Evolutionary conservation across 2,888 invertebrate species (phyloP).

Genomic region (Euclidia mi): DNA sequence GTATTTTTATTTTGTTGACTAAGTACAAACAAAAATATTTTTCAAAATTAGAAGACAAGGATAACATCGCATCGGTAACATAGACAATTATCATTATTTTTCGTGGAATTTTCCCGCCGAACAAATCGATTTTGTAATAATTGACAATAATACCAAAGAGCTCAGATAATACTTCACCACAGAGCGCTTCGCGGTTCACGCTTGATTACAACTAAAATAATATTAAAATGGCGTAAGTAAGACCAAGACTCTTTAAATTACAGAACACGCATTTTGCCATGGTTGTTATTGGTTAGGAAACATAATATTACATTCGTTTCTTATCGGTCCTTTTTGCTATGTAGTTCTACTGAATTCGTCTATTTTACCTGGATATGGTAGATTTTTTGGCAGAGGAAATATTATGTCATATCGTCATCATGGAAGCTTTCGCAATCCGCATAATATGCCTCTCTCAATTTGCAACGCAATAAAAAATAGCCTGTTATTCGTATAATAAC

Average conservation of each 20-base stretch:
- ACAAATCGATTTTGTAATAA: slow-evolving; percentile 5
- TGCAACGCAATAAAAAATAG: too few relatives aligned
- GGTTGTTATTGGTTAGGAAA: neutral
- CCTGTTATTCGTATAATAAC: too few relatives aligned
- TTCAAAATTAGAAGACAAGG: neutral
- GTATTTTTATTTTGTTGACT: too few relatives aligned
- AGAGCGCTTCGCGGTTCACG: slow-evolving; percentile 2
- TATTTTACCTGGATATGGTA: too few relatives aligned
- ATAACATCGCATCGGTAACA: neutral
- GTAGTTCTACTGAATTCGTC: too few relatives aligned
- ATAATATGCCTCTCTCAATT: too few relatives aligned
- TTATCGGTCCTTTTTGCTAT: neutral
- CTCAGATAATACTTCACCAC: too few relatives aligned
- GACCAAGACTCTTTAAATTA: neutral
- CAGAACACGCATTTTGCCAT: neutral
- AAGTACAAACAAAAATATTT: neutral
- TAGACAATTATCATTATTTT: slow-evolving; percentile 1
- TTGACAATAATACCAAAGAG: neutral
- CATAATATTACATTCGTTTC: slow-evolving; percentile 4
- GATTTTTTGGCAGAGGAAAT: too few relatives aligned
- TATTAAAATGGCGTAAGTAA: neutral
- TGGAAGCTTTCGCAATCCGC: too few relatives aligned
- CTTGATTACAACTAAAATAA: slow-evolving; percentile 3
- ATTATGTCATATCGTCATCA: too few relatives aligned
- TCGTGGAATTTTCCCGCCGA: slow-evolving; percentile 3